phyloP scores from a whole-genome alignment of 1,140 invertebrate genomes.

The Anadara kagoshimensis region DNA sequence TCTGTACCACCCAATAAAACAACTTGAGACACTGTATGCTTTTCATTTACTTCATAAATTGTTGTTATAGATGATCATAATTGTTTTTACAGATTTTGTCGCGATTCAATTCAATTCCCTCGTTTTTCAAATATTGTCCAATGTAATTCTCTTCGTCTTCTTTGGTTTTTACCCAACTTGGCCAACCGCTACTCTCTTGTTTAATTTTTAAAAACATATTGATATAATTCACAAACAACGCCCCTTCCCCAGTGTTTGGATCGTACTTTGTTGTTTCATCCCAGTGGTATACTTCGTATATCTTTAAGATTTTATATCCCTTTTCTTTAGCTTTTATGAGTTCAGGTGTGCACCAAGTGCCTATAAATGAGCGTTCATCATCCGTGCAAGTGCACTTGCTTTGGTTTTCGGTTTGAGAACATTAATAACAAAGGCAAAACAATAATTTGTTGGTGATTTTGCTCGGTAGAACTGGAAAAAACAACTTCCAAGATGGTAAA shows the following conservation, averaged over 20 bases:
- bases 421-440: constrained; percentile 1
- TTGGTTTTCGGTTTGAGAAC: not conserved
- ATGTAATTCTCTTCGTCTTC: constrained; percentile 58
- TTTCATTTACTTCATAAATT: too few relatives aligned
- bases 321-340: not conserved
- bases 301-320: not conserved
- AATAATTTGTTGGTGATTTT: not conserved
- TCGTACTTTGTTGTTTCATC: constrained; percentile 56
- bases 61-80: too few relatives aligned
- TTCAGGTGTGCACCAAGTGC: constrained; percentile 27
- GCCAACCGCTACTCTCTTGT: constrained; percentile 48
- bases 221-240: constrained; percentile 45
- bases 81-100: constrained; percentile 67
- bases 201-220: constrained; percentile 47
- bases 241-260: constrained; percentile 5
- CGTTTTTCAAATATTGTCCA: constrained; percentile 53
- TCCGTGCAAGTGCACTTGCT: not conserved
- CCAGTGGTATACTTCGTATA: constrained; percentile 66
- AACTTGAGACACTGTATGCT: too few relatives aligned
- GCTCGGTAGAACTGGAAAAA: constrained; percentile 13
- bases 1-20: too few relatives aligned
- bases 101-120: constrained; percentile 66
- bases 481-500: not conserved
- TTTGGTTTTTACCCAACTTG: constrained; percentile 29
- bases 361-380: not conserved